phyloP scores from a whole-genome alignment of 2,888 invertebrate genomes.

The Acanthosepion esculentum region DNA sequence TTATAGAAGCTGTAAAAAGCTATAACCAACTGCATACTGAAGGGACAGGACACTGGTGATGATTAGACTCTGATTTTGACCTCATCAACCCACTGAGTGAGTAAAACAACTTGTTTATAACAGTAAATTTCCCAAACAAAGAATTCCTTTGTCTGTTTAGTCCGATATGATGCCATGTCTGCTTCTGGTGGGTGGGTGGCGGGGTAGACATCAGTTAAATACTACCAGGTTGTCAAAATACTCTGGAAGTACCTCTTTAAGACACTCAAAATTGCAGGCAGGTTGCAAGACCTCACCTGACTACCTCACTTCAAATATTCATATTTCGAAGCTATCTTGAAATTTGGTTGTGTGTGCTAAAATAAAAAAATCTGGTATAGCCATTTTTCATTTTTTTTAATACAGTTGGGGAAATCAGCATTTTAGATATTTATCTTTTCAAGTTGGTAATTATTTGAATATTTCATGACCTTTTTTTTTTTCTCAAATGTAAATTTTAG shows the following conservation, averaged over 20 bases:
- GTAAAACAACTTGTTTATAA: neutral
- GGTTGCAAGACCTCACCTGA: neutral
- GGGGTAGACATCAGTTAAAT: neutral
- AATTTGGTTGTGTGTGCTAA: neutral
- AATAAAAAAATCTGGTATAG: neutral
- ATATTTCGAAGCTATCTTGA: neutral
- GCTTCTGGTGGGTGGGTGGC: too few species aligned
- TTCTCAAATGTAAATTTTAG: neutral
- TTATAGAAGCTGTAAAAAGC: too few species aligned
- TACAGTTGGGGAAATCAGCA: too few species aligned
- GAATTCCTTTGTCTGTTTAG: too few species aligned
- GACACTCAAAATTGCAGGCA: neutral
- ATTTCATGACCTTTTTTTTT: neutral
- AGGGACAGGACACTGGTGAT: too few species aligned
- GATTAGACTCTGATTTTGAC: neutral
- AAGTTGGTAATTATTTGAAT: neutral
- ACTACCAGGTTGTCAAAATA: neutral
- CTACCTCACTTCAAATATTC: slow-evolving; percentile 11
- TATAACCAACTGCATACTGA: too few species aligned
- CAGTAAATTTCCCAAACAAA: neutral
- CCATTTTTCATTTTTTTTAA: too few species aligned
- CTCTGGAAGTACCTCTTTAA: neutral
- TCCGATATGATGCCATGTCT: too few species aligned
- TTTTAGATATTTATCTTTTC: too few species aligned
- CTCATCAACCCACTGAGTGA: neutral